Evolutionary conservation across 1,140 invertebrate genomes (phyloP).

Genomic region (Drosophila micromelanica): DNA sequence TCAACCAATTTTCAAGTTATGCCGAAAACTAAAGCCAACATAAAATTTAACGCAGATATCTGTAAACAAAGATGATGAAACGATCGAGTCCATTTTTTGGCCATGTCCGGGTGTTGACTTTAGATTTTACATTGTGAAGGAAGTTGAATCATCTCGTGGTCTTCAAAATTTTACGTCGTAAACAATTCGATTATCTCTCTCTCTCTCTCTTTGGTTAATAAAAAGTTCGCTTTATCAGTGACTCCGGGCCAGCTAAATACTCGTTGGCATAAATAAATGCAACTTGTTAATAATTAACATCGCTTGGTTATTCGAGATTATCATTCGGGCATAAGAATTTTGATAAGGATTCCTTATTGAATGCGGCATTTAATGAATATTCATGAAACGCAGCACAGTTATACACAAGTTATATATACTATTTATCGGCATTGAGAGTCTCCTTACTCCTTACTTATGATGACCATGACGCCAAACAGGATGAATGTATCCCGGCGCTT

Average conservation of each 20-base stretch:
- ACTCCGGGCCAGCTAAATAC: neutral
- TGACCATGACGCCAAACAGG: constrained; percentile 6
- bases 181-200: too few species aligned
- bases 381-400: constrained; percentile 1
- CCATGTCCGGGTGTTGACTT: too few species aligned
- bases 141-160: too few species aligned
- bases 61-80: neutral
- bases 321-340: constrained; percentile 1
- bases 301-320: neutral
- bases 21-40: neutral
- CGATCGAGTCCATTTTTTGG: neutral
- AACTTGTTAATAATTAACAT: neutral
- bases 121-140: too few species aligned
- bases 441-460: neutral
- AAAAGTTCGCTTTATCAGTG: neutral
- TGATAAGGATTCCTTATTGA: neutral
- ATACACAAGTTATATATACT: neutral
- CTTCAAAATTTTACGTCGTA: too few species aligned
- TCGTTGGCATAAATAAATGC: neutral
- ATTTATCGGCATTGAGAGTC: neutral
- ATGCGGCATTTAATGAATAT: constrained; percentile 1
- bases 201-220: too few species aligned
- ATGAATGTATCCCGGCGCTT: constrained; percentile 4
- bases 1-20: neutral
- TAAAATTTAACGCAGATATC: neutral